phyloP scores from a whole-genome alignment of 2,113 vertebrate species.

The Taurulus bubalis region DNA sequence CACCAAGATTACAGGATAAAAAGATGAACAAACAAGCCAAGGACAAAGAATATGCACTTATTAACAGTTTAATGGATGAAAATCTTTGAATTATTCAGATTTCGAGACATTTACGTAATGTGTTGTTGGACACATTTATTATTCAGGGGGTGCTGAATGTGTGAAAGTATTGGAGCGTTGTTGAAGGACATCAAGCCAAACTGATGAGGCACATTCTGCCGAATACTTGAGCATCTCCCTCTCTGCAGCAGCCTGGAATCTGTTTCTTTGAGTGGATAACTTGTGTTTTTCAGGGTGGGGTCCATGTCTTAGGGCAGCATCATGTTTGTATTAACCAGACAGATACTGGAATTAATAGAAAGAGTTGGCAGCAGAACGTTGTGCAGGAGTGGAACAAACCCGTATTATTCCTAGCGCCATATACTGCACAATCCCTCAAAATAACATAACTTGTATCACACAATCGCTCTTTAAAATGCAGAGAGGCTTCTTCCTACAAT shows the following conservation, averaged over 20 bases:
- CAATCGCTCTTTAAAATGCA: constrained; percentile 1
- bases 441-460: neutral
- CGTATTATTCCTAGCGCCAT: neutral
- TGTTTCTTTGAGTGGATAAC: constrained; percentile 57
- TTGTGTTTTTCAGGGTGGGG: constrained; percentile 36
- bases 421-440: neutral
- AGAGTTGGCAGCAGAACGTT: constrained; percentile 20
- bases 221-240: constrained; percentile 43
- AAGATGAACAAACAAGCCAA: neutral
- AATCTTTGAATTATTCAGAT: constrained; percentile 15
- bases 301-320: constrained; percentile 40
- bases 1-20: neutral
- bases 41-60: neutral
- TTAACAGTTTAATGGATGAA: constrained; percentile 5
- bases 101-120: constrained; percentile 43
- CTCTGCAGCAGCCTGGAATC: constrained; percentile 61
- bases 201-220: constrained; percentile 46
- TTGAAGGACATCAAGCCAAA: constrained; percentile 47
- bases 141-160: constrained; percentile 47
- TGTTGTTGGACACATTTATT: constrained; percentile 41
- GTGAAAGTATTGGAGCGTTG: constrained; percentile 34
- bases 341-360: constrained; percentile 59
- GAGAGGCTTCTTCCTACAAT: constrained; percentile 3
- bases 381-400: constrained; percentile 21
- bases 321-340: constrained; percentile 51